Percentiles rank a stretch among this genome's conserved stretches.
These are phyloP conservation scores for Campylomormyrus numenius DNA, from an alignment of 2,113 vertebrate genomes.

Conservation along the genomic window DNA sequence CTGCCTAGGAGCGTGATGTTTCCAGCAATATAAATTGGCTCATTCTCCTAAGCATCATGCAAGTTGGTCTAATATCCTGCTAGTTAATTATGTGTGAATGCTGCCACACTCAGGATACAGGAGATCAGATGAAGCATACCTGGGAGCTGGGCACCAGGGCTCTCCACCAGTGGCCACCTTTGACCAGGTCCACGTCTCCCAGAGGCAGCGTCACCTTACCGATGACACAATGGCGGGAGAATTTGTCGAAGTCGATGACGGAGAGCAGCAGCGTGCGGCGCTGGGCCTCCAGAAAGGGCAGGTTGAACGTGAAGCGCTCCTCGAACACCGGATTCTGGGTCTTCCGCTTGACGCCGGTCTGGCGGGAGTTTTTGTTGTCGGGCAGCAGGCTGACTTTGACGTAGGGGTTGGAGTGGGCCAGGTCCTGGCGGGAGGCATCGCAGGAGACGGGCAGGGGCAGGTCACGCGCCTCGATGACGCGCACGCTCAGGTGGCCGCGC, in stretches of 20 bases:
- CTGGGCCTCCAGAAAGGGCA: constrained; percentile 84
- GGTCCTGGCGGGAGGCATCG: constrained; percentile 67
- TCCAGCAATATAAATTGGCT: not conserved
- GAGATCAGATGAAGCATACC: constrained; percentile 53
- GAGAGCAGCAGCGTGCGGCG: constrained; percentile 79
- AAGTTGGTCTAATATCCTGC: not conserved
- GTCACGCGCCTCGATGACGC: constrained; percentile 80
- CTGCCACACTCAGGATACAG: not conserved
- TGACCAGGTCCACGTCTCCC: constrained; percentile 79
- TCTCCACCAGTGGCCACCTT: constrained; percentile 88
- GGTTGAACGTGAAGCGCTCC: constrained; percentile 81
- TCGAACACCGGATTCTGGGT: constrained; percentile 82
- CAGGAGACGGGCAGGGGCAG: constrained; percentile 71
- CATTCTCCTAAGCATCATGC: not conserved
- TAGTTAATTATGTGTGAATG: not conserved
- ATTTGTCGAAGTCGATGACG: constrained; percentile 82
- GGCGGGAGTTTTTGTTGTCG: constrained; percentile 85
- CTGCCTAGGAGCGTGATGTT: not conserved
- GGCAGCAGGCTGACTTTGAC: constrained; percentile 84
- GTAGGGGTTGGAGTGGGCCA: constrained; percentile 82
- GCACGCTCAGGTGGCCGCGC: constrained; percentile 69
- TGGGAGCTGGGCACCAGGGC: constrained; percentile 79
- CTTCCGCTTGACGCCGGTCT: constrained; percentile 82
- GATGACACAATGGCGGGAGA: constrained; percentile 81
- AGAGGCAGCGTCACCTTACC: constrained; percentile 78